phyloP scores from a whole-genome alignment of 2,888 invertebrate genomes.

The Melanchra persicariae region DNA sequence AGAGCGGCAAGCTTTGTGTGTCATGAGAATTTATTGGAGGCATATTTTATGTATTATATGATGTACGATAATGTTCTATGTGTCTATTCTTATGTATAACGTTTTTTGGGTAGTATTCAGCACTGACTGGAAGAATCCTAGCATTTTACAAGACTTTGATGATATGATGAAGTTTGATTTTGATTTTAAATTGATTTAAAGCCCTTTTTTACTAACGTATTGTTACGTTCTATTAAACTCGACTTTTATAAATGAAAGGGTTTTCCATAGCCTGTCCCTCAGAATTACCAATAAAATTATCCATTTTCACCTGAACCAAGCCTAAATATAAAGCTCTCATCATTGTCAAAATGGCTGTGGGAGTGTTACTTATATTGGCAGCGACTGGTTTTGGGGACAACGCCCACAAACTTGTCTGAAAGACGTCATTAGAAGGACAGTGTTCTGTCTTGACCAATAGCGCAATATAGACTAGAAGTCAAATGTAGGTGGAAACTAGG shows the following conservation, averaged over 20 bases:
- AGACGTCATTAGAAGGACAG: constrained; percentile 12
- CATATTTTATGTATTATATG: constrained; percentile 50
- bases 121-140: neutral
- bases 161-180: neutral
- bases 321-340: constrained; percentile 25
- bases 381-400: constrained; percentile 64
- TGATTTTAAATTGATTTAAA: too few species aligned
- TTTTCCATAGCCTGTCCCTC: neutral
- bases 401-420: constrained; percentile 71
- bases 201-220: neutral
- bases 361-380: constrained; percentile 70
- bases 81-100: constrained; percentile 10
- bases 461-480: neutral
- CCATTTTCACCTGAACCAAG: neutral
- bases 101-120: neutral
- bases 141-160: neutral
- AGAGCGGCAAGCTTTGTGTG: constrained; percentile 81
- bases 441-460: neutral
- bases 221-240: neutral
- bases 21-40: constrained; percentile 76
- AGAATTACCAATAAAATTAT: neutral
- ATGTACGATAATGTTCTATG: constrained; percentile 24
- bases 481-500: neutral
- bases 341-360: constrained; percentile 68
- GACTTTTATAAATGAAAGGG: neutral